Evolutionary conservation across 1,140 invertebrate genomes (phyloP), one percentile per base, ranked within the genome.

Genomic region (Pinna nobilis): DNA sequence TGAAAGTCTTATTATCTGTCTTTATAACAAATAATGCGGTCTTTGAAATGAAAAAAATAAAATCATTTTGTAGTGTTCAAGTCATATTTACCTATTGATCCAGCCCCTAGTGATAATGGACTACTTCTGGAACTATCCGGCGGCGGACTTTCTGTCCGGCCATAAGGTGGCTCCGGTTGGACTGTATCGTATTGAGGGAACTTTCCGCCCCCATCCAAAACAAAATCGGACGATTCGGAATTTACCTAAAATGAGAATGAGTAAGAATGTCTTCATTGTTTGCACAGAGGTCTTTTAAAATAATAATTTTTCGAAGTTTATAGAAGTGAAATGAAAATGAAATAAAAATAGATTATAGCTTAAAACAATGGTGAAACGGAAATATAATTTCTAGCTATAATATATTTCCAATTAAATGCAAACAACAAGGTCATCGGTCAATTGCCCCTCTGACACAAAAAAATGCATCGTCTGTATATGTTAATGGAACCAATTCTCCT

Each of bases 181-280:
- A 93, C 90, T 23, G 92, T 92, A 74, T 93, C 93, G 84, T 94
- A 94, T 35, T 92, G 90, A 73, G 92, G 92, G 85, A 93, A 93
- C 82, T 92, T 93, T 20, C 93, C 93, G 37, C 90, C 91, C 44
- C 89, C 3, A 84, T 92, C 92, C 30, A 93, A 85, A 41, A 91
- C 89, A 61, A 94, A 91, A 80, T 94, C 93, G 44, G 78, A 81
- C 49, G 78, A 81, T 50, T 93, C 93, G 0, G 92, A 93, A 64
- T 91, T 90, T 20, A 93, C 91, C 92, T 86, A 72, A 15, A 6
- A 37, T 4, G n/a, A n/a, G n/a, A n/a, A n/a, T n/a, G 30, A 15
- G n/a, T 35, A 23, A 37, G 25, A 67, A 49, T 18, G 0, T 3
- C 9, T 28, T 7, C 32, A 41, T 20, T 0, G 15, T 35, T 37